Evolutionary conservation across 2,113 vertebrate genomes (phyloP).

Genomic region (Pelecanoides urinatrix): DNA sequence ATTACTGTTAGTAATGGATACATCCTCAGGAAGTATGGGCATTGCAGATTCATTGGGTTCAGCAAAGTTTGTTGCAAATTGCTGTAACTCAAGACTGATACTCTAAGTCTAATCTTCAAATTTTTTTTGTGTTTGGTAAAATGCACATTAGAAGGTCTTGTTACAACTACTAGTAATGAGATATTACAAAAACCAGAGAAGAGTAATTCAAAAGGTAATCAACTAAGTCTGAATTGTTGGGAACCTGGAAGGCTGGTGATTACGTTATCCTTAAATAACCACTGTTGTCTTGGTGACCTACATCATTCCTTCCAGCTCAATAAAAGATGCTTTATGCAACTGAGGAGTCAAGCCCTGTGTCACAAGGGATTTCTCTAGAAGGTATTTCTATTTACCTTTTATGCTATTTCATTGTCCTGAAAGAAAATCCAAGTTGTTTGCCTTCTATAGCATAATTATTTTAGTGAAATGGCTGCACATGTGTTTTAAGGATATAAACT

Average conservation of each 20-base stretch:
- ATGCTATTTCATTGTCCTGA: not conserved
- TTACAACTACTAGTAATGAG: not conserved
- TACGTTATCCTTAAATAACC: not conserved
- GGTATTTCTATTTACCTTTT: slow-evolving; percentile 1
- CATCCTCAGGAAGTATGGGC: not conserved
- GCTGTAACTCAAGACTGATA: not conserved
- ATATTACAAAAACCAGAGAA: not conserved
- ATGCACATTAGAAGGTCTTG: not conserved
- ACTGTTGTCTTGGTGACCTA: not conserved
- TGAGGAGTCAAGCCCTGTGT: not conserved
- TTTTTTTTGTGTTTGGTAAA: not conserved
- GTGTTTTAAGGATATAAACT: not conserved
- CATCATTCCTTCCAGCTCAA: not conserved
- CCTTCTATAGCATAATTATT: not conserved
- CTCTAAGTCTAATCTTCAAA: not conserved
- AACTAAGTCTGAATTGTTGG: not conserved
- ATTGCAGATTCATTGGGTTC: not conserved
- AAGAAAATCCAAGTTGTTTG: not conserved
- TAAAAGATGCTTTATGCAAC: not conserved
- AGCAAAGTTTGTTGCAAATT: not conserved
- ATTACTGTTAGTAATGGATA: not conserved
- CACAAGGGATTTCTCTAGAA: not conserved
- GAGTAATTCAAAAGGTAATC: not conserved
- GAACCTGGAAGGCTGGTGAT: not conserved
- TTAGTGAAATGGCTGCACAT: not conserved